Base-by-base conservation (phyloP, 1,140 invertebrate genomes). In the Telenomus remus region DNA sequence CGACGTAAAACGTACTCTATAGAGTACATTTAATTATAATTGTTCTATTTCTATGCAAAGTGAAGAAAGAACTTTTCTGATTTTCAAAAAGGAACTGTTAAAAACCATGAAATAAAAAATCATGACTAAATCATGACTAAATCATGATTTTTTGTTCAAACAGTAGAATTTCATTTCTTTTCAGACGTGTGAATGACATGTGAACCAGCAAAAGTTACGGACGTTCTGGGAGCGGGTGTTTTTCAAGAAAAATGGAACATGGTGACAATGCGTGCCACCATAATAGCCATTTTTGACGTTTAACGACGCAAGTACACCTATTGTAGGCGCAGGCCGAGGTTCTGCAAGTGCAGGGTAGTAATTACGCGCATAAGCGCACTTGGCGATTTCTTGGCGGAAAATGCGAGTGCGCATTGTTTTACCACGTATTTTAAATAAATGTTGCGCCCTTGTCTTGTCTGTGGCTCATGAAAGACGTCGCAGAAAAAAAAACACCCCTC, bases 241-340 rank as follows among this genome's bases (percentile, higher is more conserved):
- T n/a, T 42, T 64, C 35, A 57, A 72, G 50, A 74, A 74, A 74
- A 73, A 78, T 74, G 60, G 57, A 59, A 71, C 56, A 53, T 50
- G 64, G 61, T 71, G 56, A 78, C 61, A 78, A 78, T 78, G 43
- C 50, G 42, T 39, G 70, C 53, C 65, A 71, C 69, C 68, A 78
- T 80, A 80, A 76, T 80, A 76, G 79, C 75, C 68, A 80, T 80
- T 80, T 76, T 80, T 46, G 35, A 56, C 68, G 72, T 69, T 66
- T 73, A 78, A 80, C 76, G 68, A 76, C 51, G 79, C 71, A 80
- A 80, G 69, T 80, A 77, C 57, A 79, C 68, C 78, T 56, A 77
- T 79, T 79, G 74, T 79, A 60, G n/a, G n/a, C 48, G 35, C 46
- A 60, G 39, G 39, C 48, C 56, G 61, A 44, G 15, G 74, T 65